phyloP scores from a whole-genome alignment of 2,888 invertebrate species.

The Cerceris rybyensis region DNA sequence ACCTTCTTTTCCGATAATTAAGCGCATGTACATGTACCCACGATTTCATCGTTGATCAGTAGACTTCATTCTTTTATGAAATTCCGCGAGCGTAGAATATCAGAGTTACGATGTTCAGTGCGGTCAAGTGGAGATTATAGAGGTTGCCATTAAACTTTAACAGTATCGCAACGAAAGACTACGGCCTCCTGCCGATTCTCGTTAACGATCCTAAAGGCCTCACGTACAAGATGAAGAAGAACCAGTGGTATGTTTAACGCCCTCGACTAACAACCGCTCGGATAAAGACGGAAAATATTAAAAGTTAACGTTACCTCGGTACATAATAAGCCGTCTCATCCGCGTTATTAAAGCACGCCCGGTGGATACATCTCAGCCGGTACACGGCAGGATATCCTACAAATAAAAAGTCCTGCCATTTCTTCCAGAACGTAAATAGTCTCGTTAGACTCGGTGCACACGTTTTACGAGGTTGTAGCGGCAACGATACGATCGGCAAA shows the following conservation, averaged over 20 bases:
- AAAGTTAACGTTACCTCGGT: slow-evolving; percentile 40
- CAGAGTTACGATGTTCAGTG: not conserved
- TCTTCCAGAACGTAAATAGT: slow-evolving; percentile 15
- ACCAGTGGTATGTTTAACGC: slow-evolving; percentile 6
- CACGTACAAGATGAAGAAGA: not conserved
- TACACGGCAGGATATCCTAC: not conserved
- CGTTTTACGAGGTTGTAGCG: not conserved
- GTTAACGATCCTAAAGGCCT: slow-evolving; percentile 14
- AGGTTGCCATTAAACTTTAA: slow-evolving; percentile 16
- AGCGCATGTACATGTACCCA: not conserved
- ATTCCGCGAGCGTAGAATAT: slow-evolving; percentile 2
- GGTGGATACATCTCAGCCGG: slow-evolving; percentile 16
- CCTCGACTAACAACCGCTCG: slow-evolving; percentile 3
- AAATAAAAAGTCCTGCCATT: slow-evolving; percentile 27
- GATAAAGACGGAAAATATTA: slow-evolving; percentile 45
- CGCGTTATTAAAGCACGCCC: slow-evolving; percentile 42
- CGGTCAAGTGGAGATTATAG: slow-evolving; percentile 9
- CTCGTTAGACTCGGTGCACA: not conserved
- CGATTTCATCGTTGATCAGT: not conserved
- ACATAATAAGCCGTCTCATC: slow-evolving; percentile 43
- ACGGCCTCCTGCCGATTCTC: slow-evolving; percentile 2
- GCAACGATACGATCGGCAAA: not conserved
- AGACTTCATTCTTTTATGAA: slow-evolving; percentile 20
- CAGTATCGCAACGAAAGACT: slow-evolving; percentile 5
- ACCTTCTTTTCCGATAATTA: not conserved